Base-by-base conservation (phyloP, 2,888 invertebrate genomes). In the Aphidoletes aphidimyza region DNA sequence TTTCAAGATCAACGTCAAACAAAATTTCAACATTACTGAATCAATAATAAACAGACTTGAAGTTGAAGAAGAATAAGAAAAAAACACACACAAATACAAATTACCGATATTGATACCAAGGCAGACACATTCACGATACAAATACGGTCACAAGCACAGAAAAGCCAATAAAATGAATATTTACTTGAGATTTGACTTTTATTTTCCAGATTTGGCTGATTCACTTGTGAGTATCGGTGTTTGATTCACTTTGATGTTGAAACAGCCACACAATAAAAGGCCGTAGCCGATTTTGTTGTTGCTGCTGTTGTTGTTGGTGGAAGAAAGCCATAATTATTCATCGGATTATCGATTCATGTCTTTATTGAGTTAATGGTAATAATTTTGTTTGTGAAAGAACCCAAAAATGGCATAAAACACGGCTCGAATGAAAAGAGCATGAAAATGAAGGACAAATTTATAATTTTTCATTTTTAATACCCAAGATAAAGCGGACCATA, bases 331-430 rank as follows among this genome's bases (percentile, higher is more conserved):
- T 81, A 81, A 81, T 81, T 81, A 37, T 81, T 37, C 81, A 81
- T 81, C 37, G 81, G 81, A 81, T 81, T 81, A 81, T 37, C 81
- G 81, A 37, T 81, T 81, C 37, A 81, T 81, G 81, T 81, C 81
- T 81, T 81, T 37, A 81, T 81, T 81, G 81, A 69, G 30, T 30
- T 69, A 69, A 69, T 69, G 69, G 69, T 34, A 30, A 69, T 69
- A 69, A 69, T 69, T 30, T 30, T 34, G 69, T 19, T 69, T 69
- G 69, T 69, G 69, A 69, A n/a, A 69, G 69, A 69, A 14, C 5
- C 69, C 69, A 34, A 69, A 30, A 69, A 30, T 69, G 69, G 69
- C n/a, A n/a, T 30, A 26, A 11, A 54, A 54, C 9, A 47, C 47
- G 47, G 14, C 22, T 54, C 69, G 69, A 69, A 14, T 30, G 69